Base-by-base conservation (phyloP, 2,797 vertebrate genomes). In the Anguilla megastoma region DNA sequence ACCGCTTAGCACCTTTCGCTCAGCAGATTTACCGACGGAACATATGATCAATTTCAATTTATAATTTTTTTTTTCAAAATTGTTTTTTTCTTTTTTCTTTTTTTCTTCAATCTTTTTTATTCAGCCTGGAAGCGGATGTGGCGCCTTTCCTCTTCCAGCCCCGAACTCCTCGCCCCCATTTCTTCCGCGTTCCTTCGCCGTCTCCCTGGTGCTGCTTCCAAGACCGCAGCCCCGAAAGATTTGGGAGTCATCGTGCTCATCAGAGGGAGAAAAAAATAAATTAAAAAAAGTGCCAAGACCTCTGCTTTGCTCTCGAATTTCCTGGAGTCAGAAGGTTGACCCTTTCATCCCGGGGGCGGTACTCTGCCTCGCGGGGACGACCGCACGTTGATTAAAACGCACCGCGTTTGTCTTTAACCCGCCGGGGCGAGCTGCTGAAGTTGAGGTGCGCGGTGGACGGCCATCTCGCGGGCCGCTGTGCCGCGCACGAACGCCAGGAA, bases 81-180 rank as follows among this genome's bases (percentile, higher is more conserved):
- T 36, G 36, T 36, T 36, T 36, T 36, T 36, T 36, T 36, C 1
- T n/a, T 33, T 36, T 36, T 2, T 36, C 36, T 36, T 36, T 36
- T 36, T 36, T 36, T 36, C 36, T 36, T 36, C 36, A 36, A 2
- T 36, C 1, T 33, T 36, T 36, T 36, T 36, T 54, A 71, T 92
- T n/a, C 92, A 99, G 98, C 93, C 94, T 99, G 93, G 98, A 99
- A 89, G 96, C 98, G 71, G 97, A 99, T 88, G 91, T 95, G 54
- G 97, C 99, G 89, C 95, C 96, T 52, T 99, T 99, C 98, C 0
- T 56, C 88, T 83, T 99, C 98, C 96, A 99, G 99, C 95, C 98
- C 98, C 98, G 98, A 96, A 99, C 7, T 7, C 50, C 7, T 10
- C 7, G 50, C 36, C 54, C 54, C 16, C 16, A 87, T 98, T 98